These are phyloP conservation scores for Brevipalpus yothersi DNA, from an alignment of 1,140 invertebrate genomes.

Conservation along the genomic window DNA sequence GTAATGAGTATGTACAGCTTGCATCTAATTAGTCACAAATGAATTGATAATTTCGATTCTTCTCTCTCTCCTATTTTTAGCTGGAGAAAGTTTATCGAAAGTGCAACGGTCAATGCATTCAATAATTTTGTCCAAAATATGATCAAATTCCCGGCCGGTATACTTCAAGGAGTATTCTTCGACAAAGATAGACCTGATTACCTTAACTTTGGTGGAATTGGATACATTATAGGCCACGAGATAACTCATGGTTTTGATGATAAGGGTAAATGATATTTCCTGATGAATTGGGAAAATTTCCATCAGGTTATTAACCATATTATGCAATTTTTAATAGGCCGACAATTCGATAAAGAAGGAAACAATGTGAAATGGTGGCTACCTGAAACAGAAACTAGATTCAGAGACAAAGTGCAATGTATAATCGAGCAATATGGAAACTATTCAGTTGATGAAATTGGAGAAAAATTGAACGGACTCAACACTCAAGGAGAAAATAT, in stretches of 20 bases:
- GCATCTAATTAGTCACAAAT: not conserved
- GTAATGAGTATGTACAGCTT: not conserved
- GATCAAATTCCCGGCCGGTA: slow-evolving; percentile 50
- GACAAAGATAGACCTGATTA: not conserved
- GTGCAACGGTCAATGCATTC: slow-evolving; percentile 49
- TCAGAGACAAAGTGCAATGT: slow-evolving; percentile 27
- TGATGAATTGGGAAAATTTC: not conserved
- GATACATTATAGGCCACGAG: slow-evolving; percentile 15
- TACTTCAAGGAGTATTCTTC: slow-evolving; percentile 41
- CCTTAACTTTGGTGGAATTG: slow-evolving; percentile 11
- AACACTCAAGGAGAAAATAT: slow-evolving; percentile 25
- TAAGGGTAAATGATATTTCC: slow-evolving; percentile 25
- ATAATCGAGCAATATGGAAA: slow-evolving; percentile 1
- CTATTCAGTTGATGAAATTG: not conserved
- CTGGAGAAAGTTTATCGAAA: slow-evolving; percentile 46
- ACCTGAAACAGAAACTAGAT: slow-evolving; percentile 39
- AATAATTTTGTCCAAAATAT: slow-evolving; percentile 56
- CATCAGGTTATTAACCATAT: not conserved
- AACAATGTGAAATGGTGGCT: slow-evolving; percentile 72
- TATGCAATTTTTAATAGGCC: slow-evolving; percentile 22
- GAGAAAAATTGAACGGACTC: slow-evolving; percentile 16
- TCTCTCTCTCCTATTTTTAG: not conserved
- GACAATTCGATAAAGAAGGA: slow-evolving; percentile 64
- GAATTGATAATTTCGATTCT: not conserved
- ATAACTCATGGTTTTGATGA: slow-evolving; percentile 27